Evolutionary conservation across 2,888 invertebrate genomes (phyloP), one percentile per base, ranked within the genome.

Genomic region (Campoplex capitator): DNA sequence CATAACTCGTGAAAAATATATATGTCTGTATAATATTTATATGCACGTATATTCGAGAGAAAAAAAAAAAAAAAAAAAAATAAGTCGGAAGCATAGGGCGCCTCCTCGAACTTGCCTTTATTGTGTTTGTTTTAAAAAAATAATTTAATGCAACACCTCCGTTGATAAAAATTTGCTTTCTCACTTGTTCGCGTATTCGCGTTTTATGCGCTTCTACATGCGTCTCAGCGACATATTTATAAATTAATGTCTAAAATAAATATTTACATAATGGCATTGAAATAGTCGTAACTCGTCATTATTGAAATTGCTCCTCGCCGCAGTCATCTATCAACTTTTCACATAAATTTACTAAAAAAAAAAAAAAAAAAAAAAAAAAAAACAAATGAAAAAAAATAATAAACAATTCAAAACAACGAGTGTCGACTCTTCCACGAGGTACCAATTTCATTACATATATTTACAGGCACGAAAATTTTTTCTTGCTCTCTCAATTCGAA

Each of bases 181-280:
- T 76, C 70, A 58, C n/a, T 80, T 51, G 35, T 67, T 32, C 42
- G 51, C 65, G 18, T 70, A 28, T 28, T 28, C 75, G 13, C 38
- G n/a, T 28, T 32, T 48, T 71, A 38, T 54, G n/a, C 38, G 54
- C 77, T 42, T 73, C 4, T 38, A 3, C 38, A 74, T 56, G 32
- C 65, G 18, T 23, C 38, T 38, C 42, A 8, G 7, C 23, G 38
- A 28, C 28, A 38, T 35, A 35, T 76, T 62, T 80, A 74, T 81
- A 84, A 78, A 81, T 84, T 56, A 84, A 73, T 81, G 65, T 13
- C 70, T 74, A 82, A 38, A 62, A 62, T 68, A 58, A 58, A 78
- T 88, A 88, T 88, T 85, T 88, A 88, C 88, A 88, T 23, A 58
- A 78, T 83, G 82, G 82, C 85, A 78, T 76, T 68, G 78, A 82